A percentile compares a stretch with the other conserved stretches of the same genome.
These are phyloP conservation scores for Myanophis thanlyinensis DNA, from an alignment of 2,113 vertebrate species.

Conservation along the genomic window DNA sequence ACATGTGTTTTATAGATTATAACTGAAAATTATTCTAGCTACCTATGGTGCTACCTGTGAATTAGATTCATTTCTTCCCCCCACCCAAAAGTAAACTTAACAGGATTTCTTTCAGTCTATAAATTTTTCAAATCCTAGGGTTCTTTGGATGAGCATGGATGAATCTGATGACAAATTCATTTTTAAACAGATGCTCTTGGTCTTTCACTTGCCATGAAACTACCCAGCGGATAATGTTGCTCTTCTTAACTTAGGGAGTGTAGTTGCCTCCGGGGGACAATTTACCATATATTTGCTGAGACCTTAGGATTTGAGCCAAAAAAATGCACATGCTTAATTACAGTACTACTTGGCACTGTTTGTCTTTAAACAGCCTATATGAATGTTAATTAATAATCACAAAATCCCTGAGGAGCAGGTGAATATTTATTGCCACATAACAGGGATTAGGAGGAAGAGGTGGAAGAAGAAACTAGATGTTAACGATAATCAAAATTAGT, in stretches of 20 bases:
- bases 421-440: constrained; percentile 1
- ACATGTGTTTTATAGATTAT: background rate
- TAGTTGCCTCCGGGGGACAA: background rate
- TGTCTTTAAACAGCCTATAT: constrained; percentile 13
- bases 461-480: background rate
- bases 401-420: background rate
- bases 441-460: background rate
- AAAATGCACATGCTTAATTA: background rate
- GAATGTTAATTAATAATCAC: constrained; percentile 12
- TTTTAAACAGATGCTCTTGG: background rate
- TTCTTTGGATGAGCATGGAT: background rate
- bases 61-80: background rate
- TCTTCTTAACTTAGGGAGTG: background rate
- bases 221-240: background rate
- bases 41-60: background rate
- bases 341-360: background rate
- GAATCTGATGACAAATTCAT: background rate
- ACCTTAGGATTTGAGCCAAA: background rate
- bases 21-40: background rate
- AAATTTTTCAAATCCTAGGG: background rate
- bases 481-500: background rate
- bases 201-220: background rate
- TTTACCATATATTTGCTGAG: background rate
- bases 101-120: background rate
- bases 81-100: background rate